Percentiles rank a stretch among this genome's conserved stretches.
Conservation (phyloP, 2,113 vertebrate species). For the Leptocoma aspasia region DNA sequence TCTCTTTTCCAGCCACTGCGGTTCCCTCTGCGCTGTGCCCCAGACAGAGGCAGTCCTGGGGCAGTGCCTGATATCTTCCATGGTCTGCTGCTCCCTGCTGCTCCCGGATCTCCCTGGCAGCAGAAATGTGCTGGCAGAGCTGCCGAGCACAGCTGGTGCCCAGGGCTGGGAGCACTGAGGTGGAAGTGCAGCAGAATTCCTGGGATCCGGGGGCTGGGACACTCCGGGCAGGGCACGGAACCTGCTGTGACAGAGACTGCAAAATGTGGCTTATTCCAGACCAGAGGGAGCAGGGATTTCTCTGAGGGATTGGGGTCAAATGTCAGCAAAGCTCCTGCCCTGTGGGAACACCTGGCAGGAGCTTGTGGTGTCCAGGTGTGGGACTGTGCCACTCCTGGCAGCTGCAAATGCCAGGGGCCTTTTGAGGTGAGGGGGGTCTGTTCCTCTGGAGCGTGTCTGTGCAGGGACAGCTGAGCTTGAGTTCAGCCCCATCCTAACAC, state of each 20-base stretch:
- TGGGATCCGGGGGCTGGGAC: not conserved
- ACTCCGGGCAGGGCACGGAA: fast-evolving
- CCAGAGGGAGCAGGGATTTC: not conserved
- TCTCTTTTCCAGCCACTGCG: not conserved
- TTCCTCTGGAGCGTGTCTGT: not conserved
- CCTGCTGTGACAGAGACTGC: not conserved
- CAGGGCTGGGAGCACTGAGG: not conserved
- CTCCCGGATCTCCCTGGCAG: not conserved
- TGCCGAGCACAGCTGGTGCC: not conserved
- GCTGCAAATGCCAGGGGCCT: not conserved
- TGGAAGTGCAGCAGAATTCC: not conserved
- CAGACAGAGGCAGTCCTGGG: not conserved
- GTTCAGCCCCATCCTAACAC: not conserved
- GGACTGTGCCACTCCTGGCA: not conserved
- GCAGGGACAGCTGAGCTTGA: not conserved
- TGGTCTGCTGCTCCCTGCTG: not conserved
- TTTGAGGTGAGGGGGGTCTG: not conserved
- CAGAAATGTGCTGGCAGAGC: not conserved
- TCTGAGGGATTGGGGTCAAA: not conserved
- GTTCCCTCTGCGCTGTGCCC: not conserved
- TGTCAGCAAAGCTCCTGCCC: not conserved
- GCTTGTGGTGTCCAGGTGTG: not conserved
- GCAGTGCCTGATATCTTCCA: not conserved
- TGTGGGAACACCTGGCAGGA: not conserved
- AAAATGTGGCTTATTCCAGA: not conserved